A percentile compares a stretch with the other conserved stretches of the same genome.
These are phyloP conservation scores for Thunnus maccoyii DNA, from an alignment of 2,113 vertebrate genomes.

Conservation along the genomic window DNA sequence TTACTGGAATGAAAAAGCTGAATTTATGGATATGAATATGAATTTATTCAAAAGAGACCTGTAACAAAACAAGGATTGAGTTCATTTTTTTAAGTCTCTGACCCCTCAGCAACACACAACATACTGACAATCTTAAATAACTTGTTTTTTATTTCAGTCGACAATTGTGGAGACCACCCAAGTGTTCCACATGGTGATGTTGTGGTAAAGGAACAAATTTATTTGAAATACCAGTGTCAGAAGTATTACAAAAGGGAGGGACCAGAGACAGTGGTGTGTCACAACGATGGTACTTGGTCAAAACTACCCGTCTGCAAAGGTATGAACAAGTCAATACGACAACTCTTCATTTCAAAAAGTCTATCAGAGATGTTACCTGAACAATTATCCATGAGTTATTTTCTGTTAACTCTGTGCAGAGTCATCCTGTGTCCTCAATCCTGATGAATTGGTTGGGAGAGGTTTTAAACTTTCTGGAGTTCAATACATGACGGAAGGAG, in stretches of 20 bases:
- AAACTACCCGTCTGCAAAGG: not conserved
- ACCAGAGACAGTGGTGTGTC: not conserved
- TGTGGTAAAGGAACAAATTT: not conserved
- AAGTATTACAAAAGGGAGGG: not conserved
- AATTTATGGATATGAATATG: not conserved
- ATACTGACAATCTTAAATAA: not conserved
- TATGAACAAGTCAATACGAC: not conserved
- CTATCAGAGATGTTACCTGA: not conserved
- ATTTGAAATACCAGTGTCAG: not conserved
- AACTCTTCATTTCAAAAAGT: not conserved
- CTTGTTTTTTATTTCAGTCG: not conserved
- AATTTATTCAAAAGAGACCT: not conserved
- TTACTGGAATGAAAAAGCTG: not conserved
- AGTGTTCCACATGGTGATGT: not conserved
- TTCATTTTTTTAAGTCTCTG: too few species aligned
- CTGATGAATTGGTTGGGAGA: accelerated
- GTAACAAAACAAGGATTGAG: not conserved
- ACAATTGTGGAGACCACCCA: not conserved
- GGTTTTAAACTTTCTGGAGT: accelerated
- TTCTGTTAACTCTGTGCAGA: not conserved
- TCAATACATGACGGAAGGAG: not conserved
- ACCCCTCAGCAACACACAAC: too few species aligned
- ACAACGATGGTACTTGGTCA: constrained; percentile 2
- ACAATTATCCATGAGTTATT: not conserved
- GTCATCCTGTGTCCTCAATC: not conserved